Conservation (phyloP, 2,113 vertebrate species). For the crab-eating macaque (Macaca fascicularis) region DNA sequence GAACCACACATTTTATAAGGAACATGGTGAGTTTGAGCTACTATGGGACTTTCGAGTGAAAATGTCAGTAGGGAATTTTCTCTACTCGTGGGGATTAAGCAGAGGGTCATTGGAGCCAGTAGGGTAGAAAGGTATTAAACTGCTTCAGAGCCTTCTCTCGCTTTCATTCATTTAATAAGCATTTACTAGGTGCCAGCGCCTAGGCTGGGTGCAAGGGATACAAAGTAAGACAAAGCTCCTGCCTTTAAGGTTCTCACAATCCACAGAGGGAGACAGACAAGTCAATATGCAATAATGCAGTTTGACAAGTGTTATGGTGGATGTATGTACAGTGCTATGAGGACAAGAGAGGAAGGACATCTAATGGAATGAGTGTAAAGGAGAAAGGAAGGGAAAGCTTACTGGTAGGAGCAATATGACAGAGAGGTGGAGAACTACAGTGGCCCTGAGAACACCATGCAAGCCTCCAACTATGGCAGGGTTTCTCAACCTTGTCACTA, state of each 20-base stretch:
- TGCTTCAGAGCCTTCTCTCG: background rate
- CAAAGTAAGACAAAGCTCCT: background rate
- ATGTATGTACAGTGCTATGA: background rate
- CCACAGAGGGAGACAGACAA: background rate
- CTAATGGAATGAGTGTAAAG: background rate
- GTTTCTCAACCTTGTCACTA: background rate
- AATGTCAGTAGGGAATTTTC: background rate
- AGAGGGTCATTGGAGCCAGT: background rate
- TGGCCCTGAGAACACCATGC: background rate
- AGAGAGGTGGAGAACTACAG: background rate
- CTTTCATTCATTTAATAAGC: conserved; percentile 6
- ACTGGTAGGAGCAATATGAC: background rate
- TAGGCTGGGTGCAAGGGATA: background rate
- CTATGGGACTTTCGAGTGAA: background rate
- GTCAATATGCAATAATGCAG: background rate
- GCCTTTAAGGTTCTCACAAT: background rate
- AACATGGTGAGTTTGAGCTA: background rate
- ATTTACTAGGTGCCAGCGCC: background rate
- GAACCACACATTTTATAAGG: background rate
- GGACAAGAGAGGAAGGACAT: background rate
- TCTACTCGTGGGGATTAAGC: background rate
- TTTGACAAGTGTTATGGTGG: background rate
- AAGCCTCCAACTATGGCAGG: background rate
- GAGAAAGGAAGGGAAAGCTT: background rate
- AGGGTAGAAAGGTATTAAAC: background rate